phyloP scores from a whole-genome alignment of 2,797 vertebrate genomes.

The Acrossocheilus wenchowensis region DNA sequence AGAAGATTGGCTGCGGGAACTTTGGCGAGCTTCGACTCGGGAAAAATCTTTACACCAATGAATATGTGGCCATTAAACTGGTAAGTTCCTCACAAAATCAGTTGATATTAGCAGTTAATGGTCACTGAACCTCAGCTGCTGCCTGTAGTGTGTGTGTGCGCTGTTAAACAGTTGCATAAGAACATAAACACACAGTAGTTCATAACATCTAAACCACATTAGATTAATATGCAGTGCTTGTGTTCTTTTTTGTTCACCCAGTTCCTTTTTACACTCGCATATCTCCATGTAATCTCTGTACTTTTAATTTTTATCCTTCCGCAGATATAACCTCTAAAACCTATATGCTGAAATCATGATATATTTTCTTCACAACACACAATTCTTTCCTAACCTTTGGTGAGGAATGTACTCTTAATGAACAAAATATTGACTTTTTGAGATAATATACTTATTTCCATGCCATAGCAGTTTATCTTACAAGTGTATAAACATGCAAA shows the following conservation, averaged over 20 bases:
- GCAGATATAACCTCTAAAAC: not conserved
- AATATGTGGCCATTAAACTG: constrained; percentile 99
- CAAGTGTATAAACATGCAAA: not conserved
- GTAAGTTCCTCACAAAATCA: constrained; percentile 78
- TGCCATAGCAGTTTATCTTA: not conserved
- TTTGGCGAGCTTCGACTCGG: constrained; percentile 98
- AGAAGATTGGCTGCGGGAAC: constrained; percentile 99
- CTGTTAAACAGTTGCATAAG: not conserved
- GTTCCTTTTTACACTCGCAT: not conserved
- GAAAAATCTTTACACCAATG: constrained; percentile 98
- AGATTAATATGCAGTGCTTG: not conserved
- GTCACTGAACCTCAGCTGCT: not conserved
- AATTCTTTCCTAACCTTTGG: not conserved
- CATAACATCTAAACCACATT: not conserved
- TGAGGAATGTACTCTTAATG: not conserved
- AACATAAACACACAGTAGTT: not conserved
- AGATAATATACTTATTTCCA: not conserved
- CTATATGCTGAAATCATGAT: not conserved
- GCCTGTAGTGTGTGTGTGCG: not conserved
- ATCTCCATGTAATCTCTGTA: not conserved
- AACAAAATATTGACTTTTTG: not conserved
- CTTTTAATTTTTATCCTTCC: not conserved
- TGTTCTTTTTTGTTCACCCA: not conserved
- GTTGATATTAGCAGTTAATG: not conserved
- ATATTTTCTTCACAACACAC: not conserved